Percentiles rank a stretch among this genome's conserved stretches.
These are phyloP conservation scores for Grus americana DNA, from an alignment of 2,113 vertebrate species.

Conservation along the genomic window DNA sequence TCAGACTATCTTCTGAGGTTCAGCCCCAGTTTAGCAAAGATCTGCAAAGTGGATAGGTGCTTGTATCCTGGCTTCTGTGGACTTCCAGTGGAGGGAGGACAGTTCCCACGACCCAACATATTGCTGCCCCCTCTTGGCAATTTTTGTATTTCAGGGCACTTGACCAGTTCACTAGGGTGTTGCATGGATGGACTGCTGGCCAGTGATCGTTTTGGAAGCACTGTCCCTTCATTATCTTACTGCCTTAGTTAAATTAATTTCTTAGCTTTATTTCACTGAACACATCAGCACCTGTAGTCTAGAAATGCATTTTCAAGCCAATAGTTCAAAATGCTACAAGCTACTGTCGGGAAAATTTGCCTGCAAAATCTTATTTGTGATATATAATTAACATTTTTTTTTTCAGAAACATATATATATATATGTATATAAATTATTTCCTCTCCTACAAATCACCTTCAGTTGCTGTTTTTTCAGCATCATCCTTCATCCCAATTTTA, in stretches of 20 bases:
- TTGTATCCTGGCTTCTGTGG: not conserved
- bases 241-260: not conserved
- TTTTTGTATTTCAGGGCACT: not conserved
- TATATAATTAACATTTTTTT: not conserved
- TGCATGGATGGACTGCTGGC: not conserved
- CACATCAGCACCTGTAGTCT: not conserved
- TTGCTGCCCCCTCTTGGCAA: not conserved
- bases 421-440: not conserved
- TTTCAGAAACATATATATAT: not conserved
- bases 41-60: not conserved
- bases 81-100: not conserved
- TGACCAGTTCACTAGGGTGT: not conserved
- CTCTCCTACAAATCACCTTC: not conserved
- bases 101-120: not conserved
- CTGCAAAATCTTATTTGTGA: not conserved
- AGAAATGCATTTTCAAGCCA: not conserved
- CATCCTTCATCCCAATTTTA: not conserved
- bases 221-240: not conserved
- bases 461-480: not conserved
- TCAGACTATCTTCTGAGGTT: not conserved
- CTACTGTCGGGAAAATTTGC: not conserved
- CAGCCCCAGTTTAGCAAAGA: not conserved
- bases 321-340: not conserved
- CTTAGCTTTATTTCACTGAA: not conserved
- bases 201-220: not conserved